phyloP scores from a whole-genome alignment of 2,113 vertebrate species.

The Talpa occidentalis region DNA sequence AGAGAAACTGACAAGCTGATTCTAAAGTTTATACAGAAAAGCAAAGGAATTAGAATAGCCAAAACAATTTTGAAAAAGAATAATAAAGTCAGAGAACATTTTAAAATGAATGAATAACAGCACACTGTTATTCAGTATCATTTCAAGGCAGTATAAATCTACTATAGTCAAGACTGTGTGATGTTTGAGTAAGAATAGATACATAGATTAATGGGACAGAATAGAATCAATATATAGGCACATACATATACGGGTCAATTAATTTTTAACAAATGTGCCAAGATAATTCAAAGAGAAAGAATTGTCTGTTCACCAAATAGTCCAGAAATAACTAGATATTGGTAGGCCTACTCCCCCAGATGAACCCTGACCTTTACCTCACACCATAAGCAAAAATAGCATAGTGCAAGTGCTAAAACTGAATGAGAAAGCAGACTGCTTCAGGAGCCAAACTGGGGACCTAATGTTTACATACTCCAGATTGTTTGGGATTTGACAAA shows the following conservation, averaged over 20 bases:
- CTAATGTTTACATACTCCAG: neutral
- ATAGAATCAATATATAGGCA: neutral
- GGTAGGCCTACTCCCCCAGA: no score
- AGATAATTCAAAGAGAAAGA: neutral
- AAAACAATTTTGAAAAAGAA: slow-evolving; percentile 13
- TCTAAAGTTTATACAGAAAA: slow-evolving; percentile 35
- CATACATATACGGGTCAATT: neutral
- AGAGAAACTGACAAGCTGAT: neutral
- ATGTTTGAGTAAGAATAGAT: neutral
- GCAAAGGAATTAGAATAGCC: neutral
- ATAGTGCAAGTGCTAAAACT: neutral
- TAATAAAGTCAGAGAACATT: neutral
- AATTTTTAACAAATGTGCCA: neutral
- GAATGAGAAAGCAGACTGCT: neutral
- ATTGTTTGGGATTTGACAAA: neutral
- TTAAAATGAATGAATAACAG: no score
- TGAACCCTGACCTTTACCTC: neutral
- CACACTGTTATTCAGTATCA: no score
- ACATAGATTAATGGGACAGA: neutral
- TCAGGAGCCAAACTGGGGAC: neutral
- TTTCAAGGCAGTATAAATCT: slow-evolving; percentile 7
- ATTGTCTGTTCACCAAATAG: neutral
- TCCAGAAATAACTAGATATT: neutral
- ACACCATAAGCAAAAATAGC: neutral
- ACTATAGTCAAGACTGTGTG: neutral